Evolutionary conservation across 1,140 invertebrate genomes (phyloP).

Genomic region (Nomia melanderi): DNA sequence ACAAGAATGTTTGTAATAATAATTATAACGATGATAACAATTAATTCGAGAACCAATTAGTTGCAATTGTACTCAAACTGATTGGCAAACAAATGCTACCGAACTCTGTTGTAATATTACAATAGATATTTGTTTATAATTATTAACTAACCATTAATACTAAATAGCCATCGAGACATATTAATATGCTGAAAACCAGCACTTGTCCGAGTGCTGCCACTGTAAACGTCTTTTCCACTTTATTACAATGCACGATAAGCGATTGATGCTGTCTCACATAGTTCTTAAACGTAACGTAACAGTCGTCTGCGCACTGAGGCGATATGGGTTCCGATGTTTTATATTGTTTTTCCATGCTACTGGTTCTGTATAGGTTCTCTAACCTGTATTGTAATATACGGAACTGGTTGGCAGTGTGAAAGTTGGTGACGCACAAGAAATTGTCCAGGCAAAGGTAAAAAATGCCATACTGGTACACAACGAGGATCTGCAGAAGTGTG

Average conservation of each 20-base stretch:
- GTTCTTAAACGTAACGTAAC: neutral
- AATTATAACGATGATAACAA: no score
- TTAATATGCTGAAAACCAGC: conserved; percentile 21
- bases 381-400: conserved; percentile 58
- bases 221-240: conserved; percentile 39
- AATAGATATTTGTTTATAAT: no score
- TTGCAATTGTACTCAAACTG: no score
- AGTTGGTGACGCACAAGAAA: conserved; percentile 51
- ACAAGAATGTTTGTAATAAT: no score
- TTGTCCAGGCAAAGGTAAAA: conserved; percentile 53
- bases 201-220: conserved; percentile 38
- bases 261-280: conserved; percentile 43
- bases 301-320: neutral
- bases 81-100: no score
- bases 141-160: conserved; percentile 22
- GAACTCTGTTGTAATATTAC: no score
- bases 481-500: neutral
- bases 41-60: no score
- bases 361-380: neutral
- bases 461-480: neutral
- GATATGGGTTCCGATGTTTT: neutral
- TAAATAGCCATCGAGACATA: conserved; percentile 48
- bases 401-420: conserved; percentile 56
- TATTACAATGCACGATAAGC: conserved; percentile 33
- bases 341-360: neutral